Base-by-base conservation (phyloP, 2,113 vertebrate species). In the Arenaria interpres region DNA sequence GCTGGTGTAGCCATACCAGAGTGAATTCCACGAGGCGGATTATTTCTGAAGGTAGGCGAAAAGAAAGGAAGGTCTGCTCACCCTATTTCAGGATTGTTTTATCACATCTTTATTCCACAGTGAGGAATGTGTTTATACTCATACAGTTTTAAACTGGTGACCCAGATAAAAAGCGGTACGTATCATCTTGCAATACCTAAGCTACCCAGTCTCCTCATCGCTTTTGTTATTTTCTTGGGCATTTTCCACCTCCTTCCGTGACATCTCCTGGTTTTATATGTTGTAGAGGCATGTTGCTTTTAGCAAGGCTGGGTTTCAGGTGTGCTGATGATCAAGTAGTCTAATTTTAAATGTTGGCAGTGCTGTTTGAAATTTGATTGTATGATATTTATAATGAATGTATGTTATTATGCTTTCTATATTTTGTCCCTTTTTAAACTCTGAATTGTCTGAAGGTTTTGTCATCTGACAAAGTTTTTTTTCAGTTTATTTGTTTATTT, bases 161-260 rank as follows among this genome's bases (percentile, higher is more conserved):
- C 85, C 77, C 41, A 91, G 69, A 76, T 93, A 82, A 62, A 63
- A 85, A 56, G 59, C 93, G 24, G 18, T 51, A 13, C 1, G 2
- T 74, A 32, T 74, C 56, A 22, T 41, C 27, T 77, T 74, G 17
- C 22, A 50, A 8, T 56, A 66, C 28, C 23, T 67, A 80, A 90
- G 33, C 9, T 46, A 90, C 19, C 10, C 41, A 46, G 14, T 77
- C 28, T 76, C 16, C 43, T 89, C 43, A 57, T 54, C 3, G 4
- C 35, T 94, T 88, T 89, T 90, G 24, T 77, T 76, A 19, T 50
- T 82, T 88, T 79, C 71, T 60, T 57, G 67, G 57, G 30, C 32
- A 28, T 18, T 33, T 85, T 89, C 28, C 5, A 22, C 19, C 30
- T 89, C 48, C 19, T 28, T 91, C 22, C 10, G 17, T 84, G 46